Evolutionary conservation across 1,140 invertebrate genomes (phyloP).

Genomic region (Aradophagus sp.): DNA sequence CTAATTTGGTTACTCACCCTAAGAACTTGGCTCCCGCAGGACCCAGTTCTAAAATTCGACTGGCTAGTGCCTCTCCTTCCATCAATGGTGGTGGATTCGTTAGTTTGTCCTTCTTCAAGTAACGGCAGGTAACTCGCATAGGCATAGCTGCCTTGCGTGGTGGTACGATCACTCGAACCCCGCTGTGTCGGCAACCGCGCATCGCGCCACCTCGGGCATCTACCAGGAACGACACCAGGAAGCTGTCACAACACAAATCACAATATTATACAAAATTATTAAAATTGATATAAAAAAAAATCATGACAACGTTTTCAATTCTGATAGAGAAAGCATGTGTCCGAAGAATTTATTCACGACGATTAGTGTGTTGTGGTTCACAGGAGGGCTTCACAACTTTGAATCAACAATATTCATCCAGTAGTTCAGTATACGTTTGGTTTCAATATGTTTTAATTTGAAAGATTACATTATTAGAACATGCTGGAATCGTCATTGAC

Average conservation of each 20-base stretch:
- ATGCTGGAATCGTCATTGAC: no score
- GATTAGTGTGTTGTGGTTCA: constrained; percentile 33
- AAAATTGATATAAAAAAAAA: not conserved
- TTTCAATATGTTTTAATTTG: no score
- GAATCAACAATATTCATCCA: no score
- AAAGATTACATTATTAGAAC: no score
- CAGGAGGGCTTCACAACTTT: not conserved
- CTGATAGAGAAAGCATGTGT: constrained; percentile 44
- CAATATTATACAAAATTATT: not conserved
- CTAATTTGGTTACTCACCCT: no score
- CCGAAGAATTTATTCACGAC: constrained; percentile 24
- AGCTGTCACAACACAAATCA: constrained; percentile 77
- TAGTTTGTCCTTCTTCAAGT: constrained; percentile 84
- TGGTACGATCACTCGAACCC: constrained; percentile 95
- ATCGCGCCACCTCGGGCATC: constrained; percentile 97
- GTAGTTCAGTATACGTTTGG: no score
- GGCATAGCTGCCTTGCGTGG: constrained; percentile 94
- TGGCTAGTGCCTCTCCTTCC: constrained; percentile 96
- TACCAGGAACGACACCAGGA: constrained; percentile 97
- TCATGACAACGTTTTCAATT: not conserved
- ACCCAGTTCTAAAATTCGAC: constrained; percentile 92
- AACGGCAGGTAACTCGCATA: constrained; percentile 94
- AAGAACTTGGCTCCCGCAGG: constrained; percentile 97
- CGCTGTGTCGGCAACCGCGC: constrained; percentile 95
- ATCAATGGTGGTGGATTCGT: constrained; percentile 93